Base-by-base conservation (phyloP, 2,797 vertebrate genomes). In the Sebastes hubbsi region DNA sequence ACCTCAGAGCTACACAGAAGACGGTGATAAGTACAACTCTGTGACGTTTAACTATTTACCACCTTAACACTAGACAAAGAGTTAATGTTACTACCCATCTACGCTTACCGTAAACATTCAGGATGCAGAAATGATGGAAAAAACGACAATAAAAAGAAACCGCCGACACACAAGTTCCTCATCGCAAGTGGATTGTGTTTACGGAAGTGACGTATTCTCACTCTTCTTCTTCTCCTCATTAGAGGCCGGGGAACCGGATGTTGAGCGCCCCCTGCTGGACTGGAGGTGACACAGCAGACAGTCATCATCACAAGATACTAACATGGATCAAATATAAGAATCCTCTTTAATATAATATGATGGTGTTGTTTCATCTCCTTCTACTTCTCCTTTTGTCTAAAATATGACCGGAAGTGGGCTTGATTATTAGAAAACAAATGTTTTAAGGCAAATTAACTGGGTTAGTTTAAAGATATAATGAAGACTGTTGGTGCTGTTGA, bases 161-260 rank as follows among this genome's bases (percentile, higher is more conserved):
- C 22, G 4, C 29, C 42, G 27, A 25, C 2, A 32, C 1, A 8
- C 2, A 14, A 3, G 2, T 74, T 75, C 29, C 20, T 65, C 59
- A 79, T 69, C 42, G 27, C 72, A 29, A 14, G 3, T 1, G 16
- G 25, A 8, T 46, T 60, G 18, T 92, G 59, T 93, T 93, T 91
- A 89, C 85, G 91, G 94, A 94, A 88, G 42, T 92, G 67, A 88
- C 80, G 55, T 54, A 1, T 4, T 69, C 64, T 55, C 22, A n/a
- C 49, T 71, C 71, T 32, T 61, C 38, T 42, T 52, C 27, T 8
- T 6, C 6, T 54, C 8, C 3, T 16, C 0, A 2, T 13, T 8
- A 5, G 22, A 4, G 6, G 6, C 0, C 1, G 5, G 0, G 1
- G 4, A 25, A 24, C 2, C 0, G 2, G 18, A 5, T 0, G 1